A percentile compares a stretch with the other conserved stretches of the same genome.
phyloP scores from a whole-genome alignment of 1,140 invertebrate genomes.

The Philopotamus ludificatus region DNA sequence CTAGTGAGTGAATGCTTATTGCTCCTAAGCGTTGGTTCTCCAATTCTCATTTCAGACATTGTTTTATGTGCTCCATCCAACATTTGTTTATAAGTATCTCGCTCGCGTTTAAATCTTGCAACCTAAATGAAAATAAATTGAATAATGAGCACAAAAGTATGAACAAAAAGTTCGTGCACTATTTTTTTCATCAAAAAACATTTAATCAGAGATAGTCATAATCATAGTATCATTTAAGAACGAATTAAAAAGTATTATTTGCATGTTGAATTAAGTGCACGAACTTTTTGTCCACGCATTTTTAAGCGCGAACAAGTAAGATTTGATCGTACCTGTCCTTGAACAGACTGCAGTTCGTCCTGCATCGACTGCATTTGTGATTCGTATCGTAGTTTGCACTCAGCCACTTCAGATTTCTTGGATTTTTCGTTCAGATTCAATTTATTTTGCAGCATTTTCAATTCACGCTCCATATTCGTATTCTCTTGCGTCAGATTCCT shows the following conservation, averaged over 20 bases:
- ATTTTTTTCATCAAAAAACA: too few species aligned
- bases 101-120: slow-evolving; percentile 79
- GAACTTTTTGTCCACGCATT: neutral
- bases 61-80: slow-evolving; percentile 81
- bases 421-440: slow-evolving; percentile 75
- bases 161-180: too few species aligned
- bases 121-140: slow-evolving; percentile 44
- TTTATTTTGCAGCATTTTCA: slow-evolving; percentile 68
- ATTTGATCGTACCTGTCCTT: slow-evolving; percentile 63
- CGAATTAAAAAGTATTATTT: too few species aligned
- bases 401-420: slow-evolving; percentile 79
- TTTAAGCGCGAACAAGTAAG: neutral
- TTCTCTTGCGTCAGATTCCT: slow-evolving; percentile 74
- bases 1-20: slow-evolving; percentile 54
- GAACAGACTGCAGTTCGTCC: slow-evolving; percentile 82
- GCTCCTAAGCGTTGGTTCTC: slow-evolving; percentile 50
- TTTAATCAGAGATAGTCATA: too few species aligned
- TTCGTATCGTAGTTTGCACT: slow-evolving; percentile 86
- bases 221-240: too few species aligned
- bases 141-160: neutral
- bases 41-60: slow-evolving; percentile 70
- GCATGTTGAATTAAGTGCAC: too few species aligned
- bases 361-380: slow-evolving; percentile 80
- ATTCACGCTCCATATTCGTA: slow-evolving; percentile 70
- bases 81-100: slow-evolving; percentile 90